Base-by-base conservation (phyloP, 2,113 vertebrate genomes). In the Hiodon tergisus region DNA sequence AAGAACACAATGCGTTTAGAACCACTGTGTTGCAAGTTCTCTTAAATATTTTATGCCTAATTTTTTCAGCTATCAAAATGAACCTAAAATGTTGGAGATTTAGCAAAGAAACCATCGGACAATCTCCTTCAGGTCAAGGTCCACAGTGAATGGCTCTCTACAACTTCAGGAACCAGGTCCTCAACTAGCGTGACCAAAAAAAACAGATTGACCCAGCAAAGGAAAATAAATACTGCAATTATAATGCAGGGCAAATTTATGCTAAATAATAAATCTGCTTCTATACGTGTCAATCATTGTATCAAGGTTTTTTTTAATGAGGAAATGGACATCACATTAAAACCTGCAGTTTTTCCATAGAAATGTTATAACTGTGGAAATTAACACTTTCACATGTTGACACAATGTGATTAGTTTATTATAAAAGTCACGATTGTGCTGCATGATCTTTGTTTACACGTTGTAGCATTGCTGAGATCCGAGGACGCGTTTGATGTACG, bases 401-500 rank as follows among this genome's bases (percentile, higher is more conserved):
- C 73, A 86, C 80, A 87, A 72, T 85, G 75, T 88, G 88, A 90
- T 91, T 90, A 86, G 89, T 91, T 91, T 90, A 90, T 90, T 89
- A 84, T 89, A 86, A 82, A 83, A 89, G 82, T 79, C 69, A 69
- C 76, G 78, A 84, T 76, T 81, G 79, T 80, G 78, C 78, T 79
- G 74, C 69, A 77, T 78, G 82, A 78, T 78, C 71, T 84, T 85
- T 78, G 86, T 81, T 84, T 83, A 83, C 80, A 79, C 76, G 84
- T 84, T 81, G 80, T 69, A 78, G 81, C 78, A 75, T 54, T 69
- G 78, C 76, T 47, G 69, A 79, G 76, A 77, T 71, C 73, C 67
- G 77, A 78, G 51, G 81, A 17, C 47, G 57, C 60, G 72, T 77
- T 58, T 69, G 79, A 80, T 71, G 81, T 51, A 63, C 65, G n/a